A percentile compares a stretch with the other conserved stretches of the same genome.
Conservation (phyloP, 2,797 vertebrate species). For the Argya squamiceps region DNA sequence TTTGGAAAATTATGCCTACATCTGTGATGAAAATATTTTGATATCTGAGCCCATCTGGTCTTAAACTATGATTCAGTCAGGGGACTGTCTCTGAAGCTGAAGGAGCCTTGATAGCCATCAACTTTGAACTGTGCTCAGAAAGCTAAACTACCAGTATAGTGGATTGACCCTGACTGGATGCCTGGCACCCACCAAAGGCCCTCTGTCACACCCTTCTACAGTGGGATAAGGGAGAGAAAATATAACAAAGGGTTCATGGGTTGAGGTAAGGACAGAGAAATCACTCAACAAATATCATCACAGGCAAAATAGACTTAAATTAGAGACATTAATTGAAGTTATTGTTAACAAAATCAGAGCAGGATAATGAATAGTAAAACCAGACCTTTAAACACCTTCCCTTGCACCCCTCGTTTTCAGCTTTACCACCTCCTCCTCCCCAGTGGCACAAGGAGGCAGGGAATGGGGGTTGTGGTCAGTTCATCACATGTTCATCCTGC, state of each 20-base stretch:
- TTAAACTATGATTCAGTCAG: background rate
- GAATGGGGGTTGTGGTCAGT: background rate
- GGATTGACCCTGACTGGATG: background rate
- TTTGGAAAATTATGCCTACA: background rate
- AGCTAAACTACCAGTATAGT: background rate
- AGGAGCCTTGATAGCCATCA: background rate
- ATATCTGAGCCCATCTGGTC: background rate
- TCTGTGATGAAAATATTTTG: background rate
- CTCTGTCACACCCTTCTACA: fast-evolving
- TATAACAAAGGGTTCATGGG: fast-evolving
- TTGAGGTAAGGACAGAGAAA: background rate
- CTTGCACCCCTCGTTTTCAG: too few relatives aligned
- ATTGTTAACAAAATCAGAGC: background rate
- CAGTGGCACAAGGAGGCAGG: background rate
- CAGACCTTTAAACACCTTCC: background rate
- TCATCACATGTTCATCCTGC: background rate
- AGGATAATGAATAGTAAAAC: background rate
- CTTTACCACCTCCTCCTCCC: background rate
- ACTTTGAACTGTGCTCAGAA: background rate
- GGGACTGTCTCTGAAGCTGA: background rate
- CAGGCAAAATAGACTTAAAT: background rate
- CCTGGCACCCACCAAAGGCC: background rate
- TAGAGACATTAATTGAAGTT: background rate
- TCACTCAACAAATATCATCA: fast-evolving
- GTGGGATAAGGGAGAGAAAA: background rate